A percentile compares a stretch with the other conserved stretches of the same genome.
phyloP scores from a whole-genome alignment of 2,888 invertebrate genomes.

The Ennomos erosarius region DNA sequence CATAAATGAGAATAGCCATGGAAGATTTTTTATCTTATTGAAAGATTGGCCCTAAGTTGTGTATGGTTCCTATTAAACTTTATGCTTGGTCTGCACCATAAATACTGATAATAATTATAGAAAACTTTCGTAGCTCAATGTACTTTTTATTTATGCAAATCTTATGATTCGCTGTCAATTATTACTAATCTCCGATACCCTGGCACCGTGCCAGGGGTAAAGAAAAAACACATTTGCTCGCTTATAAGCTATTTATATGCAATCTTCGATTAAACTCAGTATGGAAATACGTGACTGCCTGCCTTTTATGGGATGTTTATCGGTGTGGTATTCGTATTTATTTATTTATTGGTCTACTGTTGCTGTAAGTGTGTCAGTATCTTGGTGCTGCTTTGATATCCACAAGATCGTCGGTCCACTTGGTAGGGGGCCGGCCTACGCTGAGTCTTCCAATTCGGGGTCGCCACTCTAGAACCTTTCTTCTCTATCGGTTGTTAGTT shows the following conservation, averaged over 20 bases:
- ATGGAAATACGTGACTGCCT: conserved; percentile 34
- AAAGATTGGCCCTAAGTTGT: too few relatives aligned
- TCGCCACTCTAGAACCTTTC: too few relatives aligned
- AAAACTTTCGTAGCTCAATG: conserved; percentile 14
- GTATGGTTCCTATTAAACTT: too few relatives aligned
- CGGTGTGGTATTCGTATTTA: conserved; percentile 16
- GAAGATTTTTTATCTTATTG: too few relatives aligned
- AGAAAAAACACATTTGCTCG: conserved; percentile 51
- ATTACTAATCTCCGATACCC: conserved; percentile 59
- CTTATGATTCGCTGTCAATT: conserved; percentile 65
- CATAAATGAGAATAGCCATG: too few relatives aligned
- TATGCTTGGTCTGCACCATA: too few relatives aligned
- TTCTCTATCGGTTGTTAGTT: too few relatives aligned
- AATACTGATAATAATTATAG: too few relatives aligned
- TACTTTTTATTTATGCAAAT: conserved; percentile 45
- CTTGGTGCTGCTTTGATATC: too few relatives aligned
- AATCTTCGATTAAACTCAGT: conserved; percentile 32
- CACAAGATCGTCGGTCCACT: too few relatives aligned
- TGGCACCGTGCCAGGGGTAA: conserved; percentile 63
- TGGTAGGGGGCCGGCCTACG: too few relatives aligned
- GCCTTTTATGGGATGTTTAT: conserved; percentile 29
- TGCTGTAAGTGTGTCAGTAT: conserved; percentile 11
- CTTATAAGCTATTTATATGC: conserved; percentile 63
- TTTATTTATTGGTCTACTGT: conserved; percentile 20
- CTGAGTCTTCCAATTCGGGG: too few relatives aligned